These are phyloP conservation scores for Turdus rufiventris DNA, from an alignment of 2,113 vertebrate species.

Conservation along the genomic window DNA sequence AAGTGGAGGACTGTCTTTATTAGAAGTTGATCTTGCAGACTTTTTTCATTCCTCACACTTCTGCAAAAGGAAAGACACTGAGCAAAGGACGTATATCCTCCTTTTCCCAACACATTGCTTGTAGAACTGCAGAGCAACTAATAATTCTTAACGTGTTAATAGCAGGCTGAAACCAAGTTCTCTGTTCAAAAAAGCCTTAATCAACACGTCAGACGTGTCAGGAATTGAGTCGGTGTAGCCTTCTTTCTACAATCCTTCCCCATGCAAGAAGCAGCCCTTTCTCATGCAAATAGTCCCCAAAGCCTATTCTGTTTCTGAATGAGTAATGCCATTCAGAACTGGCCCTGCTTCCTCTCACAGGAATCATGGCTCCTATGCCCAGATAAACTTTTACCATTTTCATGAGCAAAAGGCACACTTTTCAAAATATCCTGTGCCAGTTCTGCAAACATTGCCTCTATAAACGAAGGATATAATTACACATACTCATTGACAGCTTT, in stretches of 20 bases:
- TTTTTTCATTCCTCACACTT: neutral
- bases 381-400: neutral
- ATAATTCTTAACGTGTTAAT: rapidly evolving
- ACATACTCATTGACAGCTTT: neutral
- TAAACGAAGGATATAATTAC: neutral
- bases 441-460: neutral
- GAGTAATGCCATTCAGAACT: neutral
- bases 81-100: neutral
- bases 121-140: neutral
- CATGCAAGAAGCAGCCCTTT: neutral
- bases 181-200: constrained; percentile 10
- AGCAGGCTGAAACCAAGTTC: neutral
- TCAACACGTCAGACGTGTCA: neutral
- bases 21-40: neutral
- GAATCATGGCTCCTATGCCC: neutral
- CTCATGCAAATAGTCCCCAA: constrained; percentile 20
- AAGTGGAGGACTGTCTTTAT: neutral
- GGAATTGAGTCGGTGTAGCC: neutral
- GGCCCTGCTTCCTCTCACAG: neutral
- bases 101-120: neutral
- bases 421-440: neutral
- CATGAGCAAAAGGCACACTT: neutral
- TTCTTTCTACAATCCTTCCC: neutral
- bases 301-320: neutral
- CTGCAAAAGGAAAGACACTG: neutral